Evolutionary conservation across 2,113 vertebrate species (phyloP), one percentile per base, ranked within the genome.

Genomic region (Perca flavescens): DNA sequence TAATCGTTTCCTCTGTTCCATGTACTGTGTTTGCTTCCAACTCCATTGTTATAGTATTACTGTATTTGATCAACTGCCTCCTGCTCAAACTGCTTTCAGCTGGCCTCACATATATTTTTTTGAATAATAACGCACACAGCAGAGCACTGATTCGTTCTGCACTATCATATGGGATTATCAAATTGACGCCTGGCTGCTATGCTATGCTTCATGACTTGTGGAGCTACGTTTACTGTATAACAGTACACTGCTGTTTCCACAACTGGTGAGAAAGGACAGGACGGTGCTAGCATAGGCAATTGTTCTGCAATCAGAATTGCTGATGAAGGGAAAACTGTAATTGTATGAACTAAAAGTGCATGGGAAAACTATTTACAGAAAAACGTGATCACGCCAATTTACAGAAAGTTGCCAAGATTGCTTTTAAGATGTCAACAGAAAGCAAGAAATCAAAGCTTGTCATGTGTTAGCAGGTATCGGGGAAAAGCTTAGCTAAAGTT

Each of bases 1-100:
- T 78, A 84, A 83, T 65, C 0, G 21, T n/a, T 80, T 88, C 66
- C 65, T 75, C 60, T 34, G n/a, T 31, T 71, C 12, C 65, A 69
- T 22, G 0, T 53, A n/a, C 47, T 49, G n/a, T 21, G n/a, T 69
- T 22, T 31, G 28, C 56, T 62, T 74, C 67, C 54, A 79, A 25
- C 75, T 81, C 31, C 25, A 12, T 57, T 60, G 16, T 16, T 63
- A 40, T 40, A 40, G 40, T 10, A 40, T 40, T 10, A 40, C 43
- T 79, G 65, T 52, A 31, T 81, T 76, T 52, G 43, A 80, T 87
- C 67, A 47, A n/a, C 36, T 64, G 22, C 36, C 73, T 66, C 14
- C 9, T 22, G 34, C 63, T 66, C 21, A 79, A 58, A 76, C 36
- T 54, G 53, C 70, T 73, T 74, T 66, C 57, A 83, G 76, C 53